phyloP scores from a whole-genome alignment of 2,888 invertebrate genomes.

The Heliconius ismenius region DNA sequence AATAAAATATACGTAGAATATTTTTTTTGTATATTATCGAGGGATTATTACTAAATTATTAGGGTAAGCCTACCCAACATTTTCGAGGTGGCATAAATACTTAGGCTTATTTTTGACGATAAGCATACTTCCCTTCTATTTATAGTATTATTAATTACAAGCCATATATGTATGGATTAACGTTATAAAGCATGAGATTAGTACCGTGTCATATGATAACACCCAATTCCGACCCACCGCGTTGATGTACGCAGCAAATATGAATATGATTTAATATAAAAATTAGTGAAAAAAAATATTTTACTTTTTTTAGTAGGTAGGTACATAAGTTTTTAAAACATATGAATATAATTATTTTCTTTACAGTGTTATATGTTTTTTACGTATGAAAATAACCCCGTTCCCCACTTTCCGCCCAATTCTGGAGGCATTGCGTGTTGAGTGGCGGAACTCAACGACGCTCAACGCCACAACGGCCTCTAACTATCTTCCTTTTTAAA shows the following conservation, averaged over 20 bases:
- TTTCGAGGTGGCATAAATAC: constrained; percentile 10
- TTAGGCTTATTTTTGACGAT: constrained; percentile 13
- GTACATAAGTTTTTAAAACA: no score
- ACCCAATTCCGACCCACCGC: not conserved
- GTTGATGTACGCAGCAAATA: not conserved
- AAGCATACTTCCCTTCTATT: constrained; percentile 8
- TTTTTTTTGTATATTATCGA: not conserved
- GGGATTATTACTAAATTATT: not conserved
- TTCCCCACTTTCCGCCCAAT: no score
- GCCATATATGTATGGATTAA: constrained; percentile 11
- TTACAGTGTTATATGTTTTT: no score
- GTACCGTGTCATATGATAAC: constrained; percentile 13
- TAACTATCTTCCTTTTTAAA: no score
- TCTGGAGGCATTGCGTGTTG: no score
- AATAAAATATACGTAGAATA: not conserved
- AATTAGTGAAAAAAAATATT: no score
- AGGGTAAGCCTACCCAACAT: not conserved
- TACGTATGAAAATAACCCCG: no score
- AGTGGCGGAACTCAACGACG: no score
- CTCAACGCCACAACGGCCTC: no score
- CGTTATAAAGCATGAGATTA: constrained; percentile 14
- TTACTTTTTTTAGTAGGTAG: no score
- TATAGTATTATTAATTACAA: constrained; percentile 16
- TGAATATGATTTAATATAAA: no score
- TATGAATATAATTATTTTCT: no score